Base-by-base conservation (phyloP, 2,888 invertebrate genomes). In the Spodoptera picta region DNA sequence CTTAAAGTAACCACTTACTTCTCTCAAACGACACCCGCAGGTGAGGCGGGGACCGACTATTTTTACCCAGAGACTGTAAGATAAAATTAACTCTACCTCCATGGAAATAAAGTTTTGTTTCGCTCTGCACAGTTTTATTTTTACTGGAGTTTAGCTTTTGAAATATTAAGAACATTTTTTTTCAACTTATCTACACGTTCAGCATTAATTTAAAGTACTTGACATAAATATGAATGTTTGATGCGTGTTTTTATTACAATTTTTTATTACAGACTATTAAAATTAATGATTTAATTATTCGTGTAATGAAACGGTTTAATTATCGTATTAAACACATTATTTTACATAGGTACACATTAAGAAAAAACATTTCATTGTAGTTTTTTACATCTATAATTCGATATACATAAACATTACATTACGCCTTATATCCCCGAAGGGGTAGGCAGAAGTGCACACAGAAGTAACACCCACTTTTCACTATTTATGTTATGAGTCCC, bases 141-240 rank as follows among this genome's bases (percentile, higher is more conserved):
- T 59, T 42, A 1, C n/a, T 11, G 0, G 24, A 23, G 12, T 47
- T 47, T 19, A 57, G 47, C 19, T 31, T 51, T 24, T 64, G 50
- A 69, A 71, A 64, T 58, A 69, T 48, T 50, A 47, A 44, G 23
- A n/a, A n/a, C 60, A 53, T 46, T 66, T 66, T 60, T 60, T 49
- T 55, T n/a, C 12, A 24, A 55, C 41, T 55, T 71, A 71, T 73
- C 68, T 67, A 44, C 27, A 42, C 69, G 74, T 52, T 62, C 52
- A 57, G 43, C 56, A 42, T 74, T 69, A 50, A 49, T 68, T 60
- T 64, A 2, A 56, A 53, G 52, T n/a, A 41, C 48, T 42, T 54
- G 7, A 53, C 63, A 50, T 58, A 45, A 74, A 69, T 60, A 54
- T 74, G 36, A 64, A 64, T 70, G n/a, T 46, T 45, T 11, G 36